Conservation (phyloP, 2,888 invertebrate genomes). For the Odontocerum albicorne region DNA sequence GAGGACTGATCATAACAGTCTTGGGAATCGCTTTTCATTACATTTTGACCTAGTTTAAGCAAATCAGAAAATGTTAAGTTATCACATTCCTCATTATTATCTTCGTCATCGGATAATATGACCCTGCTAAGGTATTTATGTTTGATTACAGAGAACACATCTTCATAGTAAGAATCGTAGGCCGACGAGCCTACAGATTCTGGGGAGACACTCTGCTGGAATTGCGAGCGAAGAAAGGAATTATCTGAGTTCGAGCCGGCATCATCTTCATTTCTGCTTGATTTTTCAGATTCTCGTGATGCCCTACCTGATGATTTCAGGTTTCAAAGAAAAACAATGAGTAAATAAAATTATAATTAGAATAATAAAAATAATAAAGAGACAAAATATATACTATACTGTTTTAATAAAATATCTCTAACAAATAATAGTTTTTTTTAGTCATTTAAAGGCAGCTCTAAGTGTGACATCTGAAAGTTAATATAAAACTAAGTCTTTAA, state of each 20-base stretch:
- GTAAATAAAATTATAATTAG: background rate
- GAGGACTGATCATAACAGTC: too few relatives aligned
- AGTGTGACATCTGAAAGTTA: too few relatives aligned
- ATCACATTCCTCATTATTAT: background rate
- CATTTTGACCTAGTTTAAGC: slow-evolving; percentile 2
- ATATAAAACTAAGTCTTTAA: too few relatives aligned
- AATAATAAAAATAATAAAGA: background rate
- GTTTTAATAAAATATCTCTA: too few relatives aligned
- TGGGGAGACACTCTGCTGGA: background rate
- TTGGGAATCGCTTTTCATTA: too few relatives aligned
- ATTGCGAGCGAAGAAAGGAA: background rate
- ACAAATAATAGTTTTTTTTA: too few relatives aligned
- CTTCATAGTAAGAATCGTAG: slow-evolving; percentile 3
- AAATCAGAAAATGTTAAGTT: slow-evolving; percentile 17
- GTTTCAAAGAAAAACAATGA: background rate
- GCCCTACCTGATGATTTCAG: slow-evolving; percentile 1
- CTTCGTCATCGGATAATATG: slow-evolving; percentile 44
- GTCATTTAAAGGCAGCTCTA: too few relatives aligned
- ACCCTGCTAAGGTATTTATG: slow-evolving; percentile 51
- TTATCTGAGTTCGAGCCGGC: background rate
- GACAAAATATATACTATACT: background rate
- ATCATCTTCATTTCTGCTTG: slow-evolving; percentile 12
- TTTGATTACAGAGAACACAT: slow-evolving; percentile 35
- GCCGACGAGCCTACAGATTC: slow-evolving; percentile 13
- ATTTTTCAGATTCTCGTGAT: background rate